Conservation (phyloP, 2,888 invertebrate species). For the Allophyes oxyacanthae region DNA sequence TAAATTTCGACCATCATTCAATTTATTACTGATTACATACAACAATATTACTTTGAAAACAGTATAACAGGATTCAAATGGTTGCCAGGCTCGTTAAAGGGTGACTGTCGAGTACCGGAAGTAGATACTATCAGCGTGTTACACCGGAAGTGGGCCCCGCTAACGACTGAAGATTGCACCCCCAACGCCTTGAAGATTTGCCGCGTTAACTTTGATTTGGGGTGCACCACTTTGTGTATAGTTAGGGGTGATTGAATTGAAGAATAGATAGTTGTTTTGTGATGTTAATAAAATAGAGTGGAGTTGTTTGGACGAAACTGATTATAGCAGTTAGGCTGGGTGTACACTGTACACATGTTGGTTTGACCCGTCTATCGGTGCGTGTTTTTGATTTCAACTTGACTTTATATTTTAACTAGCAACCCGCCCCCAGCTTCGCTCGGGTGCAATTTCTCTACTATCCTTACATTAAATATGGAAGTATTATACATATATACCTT, state of each 20-base stretch:
- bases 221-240: slow-evolving; percentile 22
- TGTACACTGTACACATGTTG: too few species aligned
- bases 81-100: slow-evolving; percentile 71
- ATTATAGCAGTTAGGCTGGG: neutral
- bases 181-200: slow-evolving; percentile 55
- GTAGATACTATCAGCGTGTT: slow-evolving; percentile 64
- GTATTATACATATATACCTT: too few species aligned
- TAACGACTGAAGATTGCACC: slow-evolving; percentile 74
- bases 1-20: slow-evolving; percentile 7
- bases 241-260: slow-evolving; percentile 13
- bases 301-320: neutral
- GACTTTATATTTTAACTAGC: too few species aligned
- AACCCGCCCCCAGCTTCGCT: too few species aligned
- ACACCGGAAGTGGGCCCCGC: slow-evolving; percentile 69
- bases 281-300: neutral
- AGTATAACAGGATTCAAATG: slow-evolving; percentile 70
- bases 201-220: slow-evolving; percentile 54
- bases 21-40: slow-evolving; percentile 6
- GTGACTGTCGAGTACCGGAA: slow-evolving; percentile 64
- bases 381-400: too few species aligned
- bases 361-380: too few species aligned
- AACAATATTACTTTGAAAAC: slow-evolving; percentile 31
- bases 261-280: slow-evolving; percentile 23
- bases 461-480: too few species aligned
- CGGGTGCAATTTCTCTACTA: too few species aligned